Conservation (phyloP, 2,888 invertebrate species). For the Scaptomyza flava region DNA sequence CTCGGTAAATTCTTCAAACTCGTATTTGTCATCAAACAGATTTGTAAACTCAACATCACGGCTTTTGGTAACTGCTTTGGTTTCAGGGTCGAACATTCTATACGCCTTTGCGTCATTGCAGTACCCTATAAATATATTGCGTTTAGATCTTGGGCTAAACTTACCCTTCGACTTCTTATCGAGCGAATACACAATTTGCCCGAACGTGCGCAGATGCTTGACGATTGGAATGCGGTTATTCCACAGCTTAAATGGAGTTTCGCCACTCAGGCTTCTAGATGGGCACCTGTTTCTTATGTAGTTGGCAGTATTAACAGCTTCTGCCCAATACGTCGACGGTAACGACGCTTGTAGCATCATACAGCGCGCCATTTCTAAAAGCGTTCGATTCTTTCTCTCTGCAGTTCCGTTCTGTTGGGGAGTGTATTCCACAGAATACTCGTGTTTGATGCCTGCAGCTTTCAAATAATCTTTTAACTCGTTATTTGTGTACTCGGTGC, state of each 20-base stretch:
- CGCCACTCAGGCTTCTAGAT: constrained; percentile 5
- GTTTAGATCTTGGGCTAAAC: constrained; percentile 1
- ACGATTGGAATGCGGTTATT: neutral
- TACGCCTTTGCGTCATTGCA: neutral
- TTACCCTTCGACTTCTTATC: neutral
- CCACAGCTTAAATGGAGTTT: neutral
- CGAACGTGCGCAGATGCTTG: neutral
- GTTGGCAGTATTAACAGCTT: constrained; percentile 7
- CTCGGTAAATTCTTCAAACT: neutral
- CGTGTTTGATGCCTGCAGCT: neutral
- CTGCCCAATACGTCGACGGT: constrained; percentile 10
- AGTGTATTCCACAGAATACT: no score
- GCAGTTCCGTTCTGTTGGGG: neutral
- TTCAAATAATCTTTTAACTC: neutral
- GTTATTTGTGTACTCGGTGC: neutral
- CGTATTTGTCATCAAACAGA: neutral
- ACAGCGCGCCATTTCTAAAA: constrained; percentile 8
- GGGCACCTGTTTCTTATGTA: constrained; percentile 6
- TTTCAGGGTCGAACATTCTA: neutral
- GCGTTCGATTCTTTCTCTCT: constrained; percentile 48
- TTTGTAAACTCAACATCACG: constrained; percentile 1
- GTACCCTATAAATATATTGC: neutral
- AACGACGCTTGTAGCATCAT: constrained; percentile 4
- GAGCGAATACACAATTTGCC: constrained; percentile 8
- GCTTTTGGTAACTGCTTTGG: neutral